These are phyloP conservation scores for Elysia crispata DNA, from an alignment of 2,888 invertebrate genomes.

Conservation along the genomic window DNA sequence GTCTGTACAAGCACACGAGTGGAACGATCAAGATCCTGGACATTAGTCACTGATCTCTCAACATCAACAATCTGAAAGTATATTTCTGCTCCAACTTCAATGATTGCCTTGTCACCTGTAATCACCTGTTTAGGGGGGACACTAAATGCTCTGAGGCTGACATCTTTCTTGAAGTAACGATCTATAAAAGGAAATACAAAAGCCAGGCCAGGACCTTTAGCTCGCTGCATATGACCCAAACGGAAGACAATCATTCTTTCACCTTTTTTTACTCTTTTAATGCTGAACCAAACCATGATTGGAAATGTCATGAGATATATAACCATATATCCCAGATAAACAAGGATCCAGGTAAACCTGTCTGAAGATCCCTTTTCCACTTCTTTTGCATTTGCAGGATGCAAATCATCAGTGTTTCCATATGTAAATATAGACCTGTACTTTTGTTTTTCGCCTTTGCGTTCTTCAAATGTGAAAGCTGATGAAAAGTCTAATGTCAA, in stretches of 20 bases:
- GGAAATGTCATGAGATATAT: slow-evolving; percentile 68
- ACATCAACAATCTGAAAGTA: slow-evolving; percentile 77
- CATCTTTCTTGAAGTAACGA: slow-evolving; percentile 74
- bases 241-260: slow-evolving; percentile 72
- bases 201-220: slow-evolving; percentile 74
- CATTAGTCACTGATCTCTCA: slow-evolving; percentile 74
- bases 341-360: slow-evolving; percentile 54
- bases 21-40: slow-evolving; percentile 77
- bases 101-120: slow-evolving; percentile 77
- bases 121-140: slow-evolving; percentile 79
- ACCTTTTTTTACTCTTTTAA: slow-evolving; percentile 67
- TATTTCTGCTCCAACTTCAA: slow-evolving; percentile 78
- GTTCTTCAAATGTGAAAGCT: slow-evolving; percentile 55
- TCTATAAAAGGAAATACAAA: slow-evolving; percentile 78
- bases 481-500: slow-evolving; percentile 61
- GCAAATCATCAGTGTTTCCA: slow-evolving; percentile 29
- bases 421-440: slow-evolving; percentile 66
- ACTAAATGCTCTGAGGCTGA: slow-evolving; percentile 77
- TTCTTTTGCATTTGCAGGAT: slow-evolving; percentile 28
- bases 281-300: slow-evolving; percentile 66
- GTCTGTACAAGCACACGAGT: slow-evolving; percentile 77
- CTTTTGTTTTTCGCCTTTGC: slow-evolving; percentile 18
- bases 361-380: slow-evolving; percentile 48
- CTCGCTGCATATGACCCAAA: slow-evolving; percentile 66
- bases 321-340: slow-evolving; percentile 57